These are phyloP conservation scores for Aphelenchoides avenae DNA, from an alignment of 1,140 invertebrate genomes.

Conservation along the genomic window DNA sequence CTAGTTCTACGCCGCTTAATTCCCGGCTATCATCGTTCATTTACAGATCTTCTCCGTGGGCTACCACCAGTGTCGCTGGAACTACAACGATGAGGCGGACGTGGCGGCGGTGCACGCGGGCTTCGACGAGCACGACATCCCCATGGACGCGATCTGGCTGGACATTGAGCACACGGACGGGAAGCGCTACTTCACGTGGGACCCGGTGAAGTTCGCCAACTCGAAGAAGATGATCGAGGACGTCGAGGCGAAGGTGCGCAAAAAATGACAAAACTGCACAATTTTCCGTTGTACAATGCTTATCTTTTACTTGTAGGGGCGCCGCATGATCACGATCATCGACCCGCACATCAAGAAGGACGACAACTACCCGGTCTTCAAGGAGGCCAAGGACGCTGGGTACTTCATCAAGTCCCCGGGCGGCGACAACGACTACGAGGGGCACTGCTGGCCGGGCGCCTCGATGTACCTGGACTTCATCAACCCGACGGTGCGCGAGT, in stretches of 20 bases:
- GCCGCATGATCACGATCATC: conserved; percentile 89
- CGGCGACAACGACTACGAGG: conserved; percentile 83
- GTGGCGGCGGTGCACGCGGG: conserved; percentile 74
- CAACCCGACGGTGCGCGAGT: conserved; percentile 77
- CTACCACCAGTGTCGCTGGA: conserved; percentile 95
- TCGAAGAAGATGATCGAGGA: conserved; percentile 86
- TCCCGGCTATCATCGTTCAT: no score
- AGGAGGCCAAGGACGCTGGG: conserved; percentile 75
- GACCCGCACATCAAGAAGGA: conserved; percentile 91
- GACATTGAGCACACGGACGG: conserved; percentile 97
- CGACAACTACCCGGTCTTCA: conserved; percentile 64
- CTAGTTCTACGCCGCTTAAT: no score
- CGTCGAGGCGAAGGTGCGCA: conserved; percentile 70
- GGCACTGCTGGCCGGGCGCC: conserved; percentile 86
- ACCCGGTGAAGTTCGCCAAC: conserved; percentile 75
- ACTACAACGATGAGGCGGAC: conserved; percentile 95
- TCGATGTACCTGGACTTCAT: conserved; percentile 91
- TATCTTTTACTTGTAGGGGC: conserved; percentile 67
- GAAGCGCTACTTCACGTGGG: conserved; percentile 71
- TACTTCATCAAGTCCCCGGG: conserved; percentile 86
- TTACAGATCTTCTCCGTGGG: conserved; percentile 70
- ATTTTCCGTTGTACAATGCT: no score
- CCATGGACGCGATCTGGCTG: conserved; percentile 92
- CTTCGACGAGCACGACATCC: conserved; percentile 84
- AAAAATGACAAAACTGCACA: conserved; percentile 14